These are phyloP conservation scores for Epirrita christyi DNA, from an alignment of 2,888 invertebrate species.

Conservation along the genomic window DNA sequence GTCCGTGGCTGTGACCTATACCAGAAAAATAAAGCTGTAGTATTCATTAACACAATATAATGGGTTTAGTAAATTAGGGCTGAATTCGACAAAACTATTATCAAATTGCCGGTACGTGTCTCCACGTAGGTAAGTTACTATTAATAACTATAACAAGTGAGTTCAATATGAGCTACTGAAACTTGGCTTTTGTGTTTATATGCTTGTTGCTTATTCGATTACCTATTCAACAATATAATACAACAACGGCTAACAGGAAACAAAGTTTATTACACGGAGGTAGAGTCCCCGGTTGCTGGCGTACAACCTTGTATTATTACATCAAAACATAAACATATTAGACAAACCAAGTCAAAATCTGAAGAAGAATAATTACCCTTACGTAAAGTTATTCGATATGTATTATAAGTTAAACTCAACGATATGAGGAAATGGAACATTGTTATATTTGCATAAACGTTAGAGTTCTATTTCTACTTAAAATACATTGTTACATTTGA, in stretches of 20 bases:
- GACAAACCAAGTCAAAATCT: conserved; percentile 41
- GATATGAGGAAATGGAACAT: neutral
- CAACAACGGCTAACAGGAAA: conserved; percentile 38
- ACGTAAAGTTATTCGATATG: conserved; percentile 23
- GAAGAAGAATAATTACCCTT: conserved; percentile 34
- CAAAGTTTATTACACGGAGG: conserved; percentile 26
- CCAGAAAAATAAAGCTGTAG: conserved; percentile 22
- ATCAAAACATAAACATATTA: conserved; percentile 44
- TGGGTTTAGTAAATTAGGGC: no score
- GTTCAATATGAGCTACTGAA: conserved; percentile 29
- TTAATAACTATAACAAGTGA: neutral
- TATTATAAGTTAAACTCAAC: conserved; percentile 1
- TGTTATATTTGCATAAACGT: neutral
- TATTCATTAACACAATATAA: conserved; percentile 12
- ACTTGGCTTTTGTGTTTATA: conserved; percentile 53
- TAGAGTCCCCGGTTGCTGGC: conserved; percentile 39
- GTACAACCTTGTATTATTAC: conserved; percentile 41
- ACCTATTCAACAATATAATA: conserved; percentile 43
- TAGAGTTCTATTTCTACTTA: neutral
- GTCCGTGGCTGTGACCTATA: conserved; percentile 97
- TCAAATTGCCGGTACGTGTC: neutral
- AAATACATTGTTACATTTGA: neutral
- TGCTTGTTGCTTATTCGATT: conserved; percentile 14
- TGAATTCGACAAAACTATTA: neutral
- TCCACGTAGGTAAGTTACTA: neutral